Base-by-base conservation (phyloP, 2,113 vertebrate species). In the Seriola dumerili region DNA sequence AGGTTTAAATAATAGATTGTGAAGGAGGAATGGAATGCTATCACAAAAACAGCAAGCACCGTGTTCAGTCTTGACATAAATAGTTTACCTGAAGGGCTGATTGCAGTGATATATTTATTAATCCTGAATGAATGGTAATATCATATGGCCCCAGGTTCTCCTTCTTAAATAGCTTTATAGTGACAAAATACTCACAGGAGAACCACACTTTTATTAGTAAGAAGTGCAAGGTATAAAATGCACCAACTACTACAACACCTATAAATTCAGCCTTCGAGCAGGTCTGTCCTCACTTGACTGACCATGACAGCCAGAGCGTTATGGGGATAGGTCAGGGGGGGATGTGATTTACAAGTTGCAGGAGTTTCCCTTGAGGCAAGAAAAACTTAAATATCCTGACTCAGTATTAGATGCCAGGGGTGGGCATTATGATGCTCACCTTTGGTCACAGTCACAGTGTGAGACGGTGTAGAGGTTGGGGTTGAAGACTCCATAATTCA, bases 391-490 rank as follows among this genome's bases (percentile, higher is more conserved):
- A 23, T 42, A 66, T 70, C 42, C 10, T 0, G 11, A 21, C 62
- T 82, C 79, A 61, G 81, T 61, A 21, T 76, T 38, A 34, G 9
- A 50, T 64, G 8, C 11, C 32, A 1, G 0, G 2, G 1, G 55
- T 67, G n/a, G 36, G 4, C 11, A 64, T 79, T 59, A n/a, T 59
- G 61, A 73, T 5, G 29, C 94, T 92, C 81, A 97, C 97, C 96
- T 97, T 86, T 93, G 81, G 66, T 98, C 97, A 75, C 97, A 98
- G 78, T 97, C 93, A 13, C 97, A 99, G 88, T 97, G 96, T 21
- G 97, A 99, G 29, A 98, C 67, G 1, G 96, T 97, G 90, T 94
- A 97, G 42, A 97, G 88, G 14, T 96, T 95, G 55, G 92, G 91
- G 90, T 97, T 98, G 68, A 96, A 95, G 69, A 97, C 93, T 17